A percentile compares a stretch with the other conserved stretches of the same genome.
phyloP scores from a whole-genome alignment of 2,888 invertebrate genomes.

The Cinara cedri region DNA sequence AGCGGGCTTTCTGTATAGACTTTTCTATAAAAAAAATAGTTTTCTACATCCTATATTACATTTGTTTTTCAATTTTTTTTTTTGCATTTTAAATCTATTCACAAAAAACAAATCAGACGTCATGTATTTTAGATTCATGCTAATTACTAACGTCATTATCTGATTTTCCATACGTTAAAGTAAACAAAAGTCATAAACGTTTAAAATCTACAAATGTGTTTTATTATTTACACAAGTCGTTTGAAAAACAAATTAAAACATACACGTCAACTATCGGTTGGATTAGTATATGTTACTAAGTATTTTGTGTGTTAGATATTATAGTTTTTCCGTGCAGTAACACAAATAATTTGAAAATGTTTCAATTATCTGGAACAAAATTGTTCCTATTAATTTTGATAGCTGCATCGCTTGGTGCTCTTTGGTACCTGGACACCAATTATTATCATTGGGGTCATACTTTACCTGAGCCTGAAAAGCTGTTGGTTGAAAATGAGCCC shows the following conservation, averaged over 20 bases:
- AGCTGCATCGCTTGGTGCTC: neutral
- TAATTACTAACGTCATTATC: too few species aligned
- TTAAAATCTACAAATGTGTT: neutral
- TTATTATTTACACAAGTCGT: neutral
- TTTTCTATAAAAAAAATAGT: too few species aligned
- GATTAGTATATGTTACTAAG: neutral
- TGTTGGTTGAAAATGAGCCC: neutral
- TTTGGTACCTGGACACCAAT: conserved; percentile 37
- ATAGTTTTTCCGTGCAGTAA: neutral
- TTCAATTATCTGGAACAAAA: neutral
- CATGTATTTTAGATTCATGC: too few species aligned
- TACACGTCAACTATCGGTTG: neutral
- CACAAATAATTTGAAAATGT: neutral
- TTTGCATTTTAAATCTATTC: too few species aligned
- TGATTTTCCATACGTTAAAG: too few species aligned
- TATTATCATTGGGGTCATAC: conserved; percentile 4
- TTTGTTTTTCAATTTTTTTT: too few species aligned
- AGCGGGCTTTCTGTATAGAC: conserved; percentile 12
- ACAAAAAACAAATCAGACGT: too few species aligned
- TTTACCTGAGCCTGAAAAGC: neutral
- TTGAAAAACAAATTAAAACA: too few species aligned
- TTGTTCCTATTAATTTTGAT: neutral
- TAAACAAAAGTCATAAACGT: too few species aligned
- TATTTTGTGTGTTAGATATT: too few species aligned
- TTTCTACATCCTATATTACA: too few species aligned